A percentile compares a stretch with the other conserved stretches of the same genome.
Conservation (phyloP, 2,888 invertebrate genomes). For the Ceriagrion tenellum region DNA sequence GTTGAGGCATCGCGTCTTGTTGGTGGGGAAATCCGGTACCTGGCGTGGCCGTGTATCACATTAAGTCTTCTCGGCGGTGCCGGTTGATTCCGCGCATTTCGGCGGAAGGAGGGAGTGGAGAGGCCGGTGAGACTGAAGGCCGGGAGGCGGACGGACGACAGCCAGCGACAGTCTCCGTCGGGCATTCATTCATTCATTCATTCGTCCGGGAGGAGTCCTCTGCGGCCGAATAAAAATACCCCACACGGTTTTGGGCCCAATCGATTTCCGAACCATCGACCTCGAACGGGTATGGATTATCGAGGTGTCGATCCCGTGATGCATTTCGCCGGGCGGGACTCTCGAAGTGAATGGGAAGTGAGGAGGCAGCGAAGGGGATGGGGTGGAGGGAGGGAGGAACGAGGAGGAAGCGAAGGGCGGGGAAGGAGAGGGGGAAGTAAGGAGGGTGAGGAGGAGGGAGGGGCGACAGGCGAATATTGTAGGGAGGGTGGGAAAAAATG, state of each 20-base stretch:
- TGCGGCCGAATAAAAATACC: not conserved
- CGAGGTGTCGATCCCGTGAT: slow-evolving; percentile 14
- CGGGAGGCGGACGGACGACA: not conserved
- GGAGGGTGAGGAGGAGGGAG: not conserved
- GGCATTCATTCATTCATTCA: too few species aligned
- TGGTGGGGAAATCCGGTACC: too few species aligned
- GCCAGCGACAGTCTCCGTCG: not conserved
- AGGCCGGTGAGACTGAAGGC: not conserved
- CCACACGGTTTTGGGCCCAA: not conserved
- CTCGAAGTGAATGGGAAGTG: not conserved
- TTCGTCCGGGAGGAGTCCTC: too few species aligned
- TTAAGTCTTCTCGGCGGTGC: too few species aligned
- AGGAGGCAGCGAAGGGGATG: not conserved
- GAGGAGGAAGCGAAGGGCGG: not conserved
- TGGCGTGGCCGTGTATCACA: too few species aligned
- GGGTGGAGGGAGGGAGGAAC: not conserved
- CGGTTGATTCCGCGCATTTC: too few species aligned
- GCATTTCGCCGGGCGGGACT: slow-evolving; percentile 5
- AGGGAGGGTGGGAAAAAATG: too few species aligned
- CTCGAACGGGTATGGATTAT: not conserved
- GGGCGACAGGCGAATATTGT: not conserved
- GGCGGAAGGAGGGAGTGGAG: not conserved
- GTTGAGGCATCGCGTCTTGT: too few species aligned
- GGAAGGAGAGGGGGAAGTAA: not conserved
- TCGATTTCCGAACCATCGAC: not conserved